These are phyloP conservation scores for Menidia menidia DNA, from an alignment of 2,797 vertebrate species.

Conservation along the genomic window DNA sequence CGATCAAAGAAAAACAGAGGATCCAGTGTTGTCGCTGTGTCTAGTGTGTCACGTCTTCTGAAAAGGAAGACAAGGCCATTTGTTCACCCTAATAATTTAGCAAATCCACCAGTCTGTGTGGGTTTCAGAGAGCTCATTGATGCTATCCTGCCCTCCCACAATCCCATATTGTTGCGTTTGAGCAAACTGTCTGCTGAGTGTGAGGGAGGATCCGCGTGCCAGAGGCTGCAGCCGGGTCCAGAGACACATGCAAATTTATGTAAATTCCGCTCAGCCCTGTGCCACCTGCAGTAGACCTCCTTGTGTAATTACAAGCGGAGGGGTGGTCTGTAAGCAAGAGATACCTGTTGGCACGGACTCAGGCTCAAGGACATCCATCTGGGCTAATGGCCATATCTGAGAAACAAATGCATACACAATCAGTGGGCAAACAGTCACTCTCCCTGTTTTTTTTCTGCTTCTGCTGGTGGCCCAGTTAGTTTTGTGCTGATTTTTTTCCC, in stretches of 20 bases:
- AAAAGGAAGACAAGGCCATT: not conserved
- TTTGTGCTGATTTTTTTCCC: not conserved
- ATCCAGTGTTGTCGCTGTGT: too few species aligned
- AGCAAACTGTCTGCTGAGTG: slow-evolving; percentile 58
- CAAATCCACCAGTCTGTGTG: not conserved
- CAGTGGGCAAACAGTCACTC: slow-evolving; percentile 20
- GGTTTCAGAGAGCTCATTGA: slow-evolving; percentile 15
- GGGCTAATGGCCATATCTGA: slow-evolving; percentile 47
- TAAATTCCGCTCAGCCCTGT: slow-evolving; percentile 65
- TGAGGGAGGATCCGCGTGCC: slow-evolving; percentile 60
- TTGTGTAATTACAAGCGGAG: slow-evolving; percentile 77
- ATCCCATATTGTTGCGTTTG: slow-evolving; percentile 47
- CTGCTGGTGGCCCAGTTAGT: not conserved
- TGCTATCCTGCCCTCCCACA: slow-evolving; percentile 7
- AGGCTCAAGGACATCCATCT: slow-evolving; percentile 77
- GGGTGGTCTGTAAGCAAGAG: slow-evolving; percentile 60
- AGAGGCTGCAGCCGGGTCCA: slow-evolving; percentile 68
- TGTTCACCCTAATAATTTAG: slow-evolving; percentile 24
- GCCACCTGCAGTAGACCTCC: slow-evolving; percentile 69
- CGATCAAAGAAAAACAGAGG: not conserved
- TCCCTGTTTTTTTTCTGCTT: slow-evolving; percentile 2
- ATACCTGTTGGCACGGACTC: slow-evolving; percentile 66
- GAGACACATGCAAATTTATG: slow-evolving; percentile 84
- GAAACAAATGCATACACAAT: slow-evolving; percentile 35
- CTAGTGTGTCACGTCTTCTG: slow-evolving; percentile 3